A percentile compares a stretch with the other conserved stretches of the same genome.
Conservation (phyloP, 2,797 vertebrate genomes). For the Danio choprae region DNA sequence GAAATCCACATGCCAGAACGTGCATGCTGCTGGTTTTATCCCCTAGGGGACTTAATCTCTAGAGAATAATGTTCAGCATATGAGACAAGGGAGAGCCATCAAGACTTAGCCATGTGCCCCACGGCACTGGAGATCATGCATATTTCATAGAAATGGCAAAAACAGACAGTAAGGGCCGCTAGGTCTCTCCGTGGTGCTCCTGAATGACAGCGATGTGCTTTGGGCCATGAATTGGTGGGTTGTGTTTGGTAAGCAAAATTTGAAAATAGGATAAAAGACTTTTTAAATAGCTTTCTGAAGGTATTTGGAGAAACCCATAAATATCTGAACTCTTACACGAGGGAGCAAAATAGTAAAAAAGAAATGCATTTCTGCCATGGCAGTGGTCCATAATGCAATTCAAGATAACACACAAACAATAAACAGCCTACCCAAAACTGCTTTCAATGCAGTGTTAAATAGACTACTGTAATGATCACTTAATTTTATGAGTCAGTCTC, state of each 20-base stretch:
- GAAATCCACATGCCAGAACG: neutral
- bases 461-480: constrained; percentile 27
- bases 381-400: constrained; percentile 24
- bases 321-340: constrained; percentile 29
- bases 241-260: constrained; percentile 37
- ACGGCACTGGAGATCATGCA: constrained; percentile 39
- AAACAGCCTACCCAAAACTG: constrained; percentile 19
- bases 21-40: constrained; percentile 13
- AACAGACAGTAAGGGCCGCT: constrained; percentile 37
- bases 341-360: neutral
- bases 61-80: constrained; percentile 47
- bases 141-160: constrained; percentile 56
- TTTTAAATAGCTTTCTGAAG: constrained; percentile 36
- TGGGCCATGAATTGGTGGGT: constrained; percentile 26
- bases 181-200: constrained; percentile 31
- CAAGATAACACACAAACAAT: constrained; percentile 16
- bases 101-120: constrained; percentile 42
- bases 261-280: constrained; percentile 35
- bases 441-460: constrained; percentile 14
- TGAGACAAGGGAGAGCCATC: constrained; percentile 46
- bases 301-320: constrained; percentile 3
- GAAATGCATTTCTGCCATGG: constrained; percentile 3
- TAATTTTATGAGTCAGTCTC: constrained; percentile 18
- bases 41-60: constrained; percentile 15
- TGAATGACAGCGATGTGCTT: constrained; percentile 27